A percentile compares a stretch with the other conserved stretches of the same genome.
Evolutionary conservation across 2,888 invertebrate genomes (phyloP).

Genomic region (Spilarctia lutea): DNA sequence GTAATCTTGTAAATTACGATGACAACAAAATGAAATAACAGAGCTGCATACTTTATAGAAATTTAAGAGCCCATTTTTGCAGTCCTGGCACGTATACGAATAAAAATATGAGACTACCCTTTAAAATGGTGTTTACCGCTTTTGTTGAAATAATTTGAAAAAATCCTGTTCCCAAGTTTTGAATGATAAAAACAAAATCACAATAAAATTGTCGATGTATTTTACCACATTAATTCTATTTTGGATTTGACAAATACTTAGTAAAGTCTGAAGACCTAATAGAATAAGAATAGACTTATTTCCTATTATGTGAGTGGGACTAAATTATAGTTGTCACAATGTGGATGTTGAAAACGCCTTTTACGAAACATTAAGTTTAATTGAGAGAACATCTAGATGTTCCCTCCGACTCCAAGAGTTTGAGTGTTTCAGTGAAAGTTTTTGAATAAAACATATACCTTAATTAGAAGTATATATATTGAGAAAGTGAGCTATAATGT

Average conservation of each 20-base stretch:
- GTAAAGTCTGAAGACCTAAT: background rate
- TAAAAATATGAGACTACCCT: slow-evolving; percentile 18
- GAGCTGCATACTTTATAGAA: slow-evolving; percentile 16
- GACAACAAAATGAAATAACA: slow-evolving; percentile 18
- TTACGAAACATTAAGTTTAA: background rate
- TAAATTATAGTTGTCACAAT: background rate
- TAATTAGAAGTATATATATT: background rate
- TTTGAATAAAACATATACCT: background rate
- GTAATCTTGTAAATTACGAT: slow-evolving; percentile 14
- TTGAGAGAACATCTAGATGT: background rate
- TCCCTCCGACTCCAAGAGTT: background rate
- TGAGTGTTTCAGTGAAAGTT: background rate
- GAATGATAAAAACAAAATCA: background rate
- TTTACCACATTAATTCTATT: background rate
- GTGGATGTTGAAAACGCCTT: background rate
- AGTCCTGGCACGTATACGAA: slow-evolving; percentile 16
- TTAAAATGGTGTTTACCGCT: slow-evolving; percentile 20
- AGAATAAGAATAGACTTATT: background rate
- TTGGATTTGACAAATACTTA: background rate
- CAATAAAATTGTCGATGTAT: background rate
- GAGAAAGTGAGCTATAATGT: background rate
- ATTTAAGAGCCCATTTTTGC: slow-evolving; percentile 19
- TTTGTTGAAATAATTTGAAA: slow-evolving; percentile 15
- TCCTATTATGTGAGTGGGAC: background rate
- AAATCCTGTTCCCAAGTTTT: background rate